phyloP scores from a whole-genome alignment of 2,113 vertebrate species.

The Burhinus oedicnemus region DNA sequence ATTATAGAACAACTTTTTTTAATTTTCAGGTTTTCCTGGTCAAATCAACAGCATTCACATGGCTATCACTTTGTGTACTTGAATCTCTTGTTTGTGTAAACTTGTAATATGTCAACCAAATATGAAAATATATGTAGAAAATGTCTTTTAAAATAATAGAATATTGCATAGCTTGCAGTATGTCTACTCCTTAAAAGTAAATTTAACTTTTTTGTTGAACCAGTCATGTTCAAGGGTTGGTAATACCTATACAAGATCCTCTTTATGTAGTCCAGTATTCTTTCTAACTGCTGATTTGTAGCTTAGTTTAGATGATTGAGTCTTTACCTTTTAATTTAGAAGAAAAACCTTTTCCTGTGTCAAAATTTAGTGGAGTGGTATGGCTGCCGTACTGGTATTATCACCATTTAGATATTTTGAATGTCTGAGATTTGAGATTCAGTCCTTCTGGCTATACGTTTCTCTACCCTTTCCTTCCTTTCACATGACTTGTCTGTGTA shows the following conservation, averaged over 20 bases:
- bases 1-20: not conserved
- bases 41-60: not conserved
- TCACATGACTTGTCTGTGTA: not conserved
- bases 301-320: not conserved
- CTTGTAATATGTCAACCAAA: not conserved
- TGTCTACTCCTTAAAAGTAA: not conserved
- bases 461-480: not conserved
- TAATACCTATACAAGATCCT: not conserved
- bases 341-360: not conserved
- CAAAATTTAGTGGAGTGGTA: not conserved
- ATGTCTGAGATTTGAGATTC: not conserved
- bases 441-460: not conserved
- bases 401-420: not conserved
- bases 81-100: not conserved
- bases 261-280: not conserved
- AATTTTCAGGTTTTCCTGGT: not conserved
- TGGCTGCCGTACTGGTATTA: not conserved
- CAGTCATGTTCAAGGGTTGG: not conserved
- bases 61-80: not conserved
- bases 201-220: not conserved
- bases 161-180: not conserved
- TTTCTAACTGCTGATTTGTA: not conserved
- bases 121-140: not conserved
- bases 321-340: not conserved
- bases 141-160: not conserved